Percentiles rank a stretch among this genome's conserved stretches.
These are phyloP conservation scores for Leptinotarsa haldemani DNA, from an alignment of 2,888 invertebrate species.

Conservation along the genomic window DNA sequence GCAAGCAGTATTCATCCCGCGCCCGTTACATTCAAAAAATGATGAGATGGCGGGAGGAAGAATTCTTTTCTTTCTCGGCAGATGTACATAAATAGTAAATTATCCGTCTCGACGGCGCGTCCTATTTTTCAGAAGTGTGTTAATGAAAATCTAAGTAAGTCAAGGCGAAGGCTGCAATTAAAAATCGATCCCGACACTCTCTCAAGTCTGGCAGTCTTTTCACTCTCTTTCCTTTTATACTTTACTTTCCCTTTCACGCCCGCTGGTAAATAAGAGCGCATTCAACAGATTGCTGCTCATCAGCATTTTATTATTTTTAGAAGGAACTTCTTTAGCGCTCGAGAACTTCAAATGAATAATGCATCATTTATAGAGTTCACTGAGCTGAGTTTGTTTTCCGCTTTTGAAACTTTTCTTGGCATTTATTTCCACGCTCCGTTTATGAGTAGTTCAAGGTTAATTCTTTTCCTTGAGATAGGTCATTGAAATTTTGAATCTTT, in stretches of 20 bases:
- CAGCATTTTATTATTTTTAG: constrained; percentile 66
- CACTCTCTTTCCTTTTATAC: constrained; percentile 49
- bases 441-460: constrained; percentile 52
- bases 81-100: constrained; percentile 60
- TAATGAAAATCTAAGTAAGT: constrained; percentile 67
- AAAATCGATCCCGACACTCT: constrained; percentile 65
- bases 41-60: constrained; percentile 4
- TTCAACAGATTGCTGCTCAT: constrained; percentile 67
- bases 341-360: constrained; percentile 60
- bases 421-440: constrained; percentile 55
- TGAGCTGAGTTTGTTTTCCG: constrained; percentile 50
- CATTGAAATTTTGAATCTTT: background rate
- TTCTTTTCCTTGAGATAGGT: background rate
- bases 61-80: constrained; percentile 39
- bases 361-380: constrained; percentile 59
- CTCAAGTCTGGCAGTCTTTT: constrained; percentile 46
- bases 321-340: constrained; percentile 57
- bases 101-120: constrained; percentile 56
- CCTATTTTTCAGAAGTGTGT: constrained; percentile 58
- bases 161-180: constrained; percentile 69
- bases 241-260: constrained; percentile 46
- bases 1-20: no score
- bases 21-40: background rate
- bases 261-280: constrained; percentile 64
- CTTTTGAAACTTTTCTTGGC: constrained; percentile 54